These are phyloP conservation scores for Zhengitettix transpicula DNA, from an alignment of 2,888 invertebrate species.

Conservation along the genomic window DNA sequence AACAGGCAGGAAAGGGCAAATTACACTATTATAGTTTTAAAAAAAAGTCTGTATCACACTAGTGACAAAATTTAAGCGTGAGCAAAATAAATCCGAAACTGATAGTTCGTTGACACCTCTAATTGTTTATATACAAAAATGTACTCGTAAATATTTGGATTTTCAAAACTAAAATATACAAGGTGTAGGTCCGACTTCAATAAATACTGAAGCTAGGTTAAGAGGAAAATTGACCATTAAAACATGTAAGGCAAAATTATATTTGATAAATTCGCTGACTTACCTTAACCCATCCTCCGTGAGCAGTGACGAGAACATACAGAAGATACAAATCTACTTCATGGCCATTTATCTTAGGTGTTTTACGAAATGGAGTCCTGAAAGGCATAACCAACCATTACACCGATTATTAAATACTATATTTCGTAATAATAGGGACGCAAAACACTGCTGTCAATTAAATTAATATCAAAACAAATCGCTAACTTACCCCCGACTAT, in stretches of 20 bases:
- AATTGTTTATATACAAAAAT: too few relatives aligned
- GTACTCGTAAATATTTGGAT: too few relatives aligned
- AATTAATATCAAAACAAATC: slow-evolving; percentile 1
- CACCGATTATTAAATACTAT: too few relatives aligned
- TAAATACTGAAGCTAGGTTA: too few relatives aligned
- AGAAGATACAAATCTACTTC: slow-evolving; percentile 84
- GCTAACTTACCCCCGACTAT: slow-evolving; percentile 67
- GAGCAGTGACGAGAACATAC: slow-evolving; percentile 77
- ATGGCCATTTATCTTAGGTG: slow-evolving; percentile 70
- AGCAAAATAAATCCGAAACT: too few relatives aligned
- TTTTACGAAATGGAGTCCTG: slow-evolving; percentile 50
- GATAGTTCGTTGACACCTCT: too few relatives aligned
- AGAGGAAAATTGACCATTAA: background rate
- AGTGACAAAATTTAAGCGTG: too few relatives aligned
- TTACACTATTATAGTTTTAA: too few relatives aligned
- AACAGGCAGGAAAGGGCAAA: too few relatives aligned
- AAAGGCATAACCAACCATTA: slow-evolving; percentile 17
- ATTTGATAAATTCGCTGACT: slow-evolving; percentile 16
- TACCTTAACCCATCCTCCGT: slow-evolving; percentile 93
- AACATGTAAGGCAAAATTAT: background rate
- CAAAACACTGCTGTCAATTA: background rate
- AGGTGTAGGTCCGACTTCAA: background rate
- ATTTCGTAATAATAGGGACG: background rate
- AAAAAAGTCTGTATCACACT: too few relatives aligned
- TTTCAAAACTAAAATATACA: too few relatives aligned